Percentiles rank a stretch among this genome's conserved stretches.
phyloP scores from a whole-genome alignment of 2,113 vertebrate species.

The Cariama cristata region DNA sequence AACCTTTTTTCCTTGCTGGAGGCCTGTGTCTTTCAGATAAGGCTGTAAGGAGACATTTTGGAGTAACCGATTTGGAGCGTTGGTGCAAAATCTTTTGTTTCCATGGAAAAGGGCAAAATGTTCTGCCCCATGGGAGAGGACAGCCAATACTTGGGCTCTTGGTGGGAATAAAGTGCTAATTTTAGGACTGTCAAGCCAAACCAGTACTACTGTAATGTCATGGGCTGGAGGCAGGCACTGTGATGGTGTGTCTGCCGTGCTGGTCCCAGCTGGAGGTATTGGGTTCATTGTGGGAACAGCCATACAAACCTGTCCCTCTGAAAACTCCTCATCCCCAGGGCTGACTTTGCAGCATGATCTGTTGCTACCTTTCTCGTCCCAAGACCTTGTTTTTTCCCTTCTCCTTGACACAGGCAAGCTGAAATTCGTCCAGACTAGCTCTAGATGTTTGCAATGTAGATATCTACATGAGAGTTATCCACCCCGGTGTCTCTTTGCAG shows the following conservation, averaged over 20 bases:
- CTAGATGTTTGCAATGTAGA: not conserved
- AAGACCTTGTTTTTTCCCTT: not conserved
- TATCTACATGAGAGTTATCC: not conserved
- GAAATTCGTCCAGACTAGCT: not conserved
- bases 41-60: not conserved
- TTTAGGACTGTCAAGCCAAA: conserved; percentile 26
- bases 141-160: not conserved
- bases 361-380: not conserved
- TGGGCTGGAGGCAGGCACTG: not conserved
- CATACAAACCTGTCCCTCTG: not conserved
- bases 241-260: not conserved
- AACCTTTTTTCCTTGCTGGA: not conserved
- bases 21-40: not conserved
- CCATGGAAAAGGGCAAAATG: not conserved
- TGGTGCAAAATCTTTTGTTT: not conserved
- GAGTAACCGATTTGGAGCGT: not conserved
- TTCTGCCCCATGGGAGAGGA: not conserved
- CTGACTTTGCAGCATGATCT: not conserved
- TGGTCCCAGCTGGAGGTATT: not conserved
- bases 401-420: not conserved
- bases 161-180: conserved; percentile 1
- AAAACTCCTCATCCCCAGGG: not conserved
- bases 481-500: not conserved
- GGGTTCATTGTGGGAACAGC: not conserved
- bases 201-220: not conserved